Conservation (phyloP, 2,888 invertebrate species). For the Rhorus exstirpatorius region DNA sequence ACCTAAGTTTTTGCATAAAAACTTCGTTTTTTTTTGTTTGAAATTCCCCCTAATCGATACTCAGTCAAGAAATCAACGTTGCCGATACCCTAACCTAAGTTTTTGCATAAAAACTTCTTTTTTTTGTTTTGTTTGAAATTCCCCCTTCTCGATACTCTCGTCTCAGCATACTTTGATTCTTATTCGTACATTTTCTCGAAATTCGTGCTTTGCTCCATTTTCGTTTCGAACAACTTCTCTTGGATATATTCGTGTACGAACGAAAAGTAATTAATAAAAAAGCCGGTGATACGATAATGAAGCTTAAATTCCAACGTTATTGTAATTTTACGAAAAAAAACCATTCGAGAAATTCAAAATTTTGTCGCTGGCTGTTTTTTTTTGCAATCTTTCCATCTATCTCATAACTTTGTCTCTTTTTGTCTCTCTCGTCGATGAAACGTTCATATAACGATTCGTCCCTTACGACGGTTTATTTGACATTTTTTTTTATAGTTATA, state of each 20-base stretch:
- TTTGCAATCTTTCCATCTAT: slow-evolving; percentile 62
- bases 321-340: slow-evolving; percentile 63
- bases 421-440: slow-evolving; percentile 71
- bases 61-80: no score
- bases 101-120: no score
- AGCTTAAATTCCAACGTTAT: slow-evolving; percentile 53
- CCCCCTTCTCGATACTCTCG: slow-evolving; percentile 17
- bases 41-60: no score
- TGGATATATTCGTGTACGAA: not conserved
- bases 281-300: slow-evolving; percentile 40
- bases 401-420: not conserved
- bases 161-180: no score
- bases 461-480: slow-evolving; percentile 41
- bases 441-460: slow-evolving; percentile 73
- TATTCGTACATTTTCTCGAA: no score
- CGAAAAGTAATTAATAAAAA: slow-evolving; percentile 46
- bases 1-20: no score
- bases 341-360: slow-evolving; percentile 60
- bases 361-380: slow-evolving; percentile 68
- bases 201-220: not conserved
- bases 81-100: no score
- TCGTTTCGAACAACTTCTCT: not conserved
- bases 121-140: no score
- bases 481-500: slow-evolving; percentile 42
- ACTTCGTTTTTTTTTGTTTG: no score